A percentile compares a stretch with the other conserved stretches of the same genome.
Conservation (phyloP, 2,797 vertebrate genomes). For the Aulostomus chinensis region DNA sequence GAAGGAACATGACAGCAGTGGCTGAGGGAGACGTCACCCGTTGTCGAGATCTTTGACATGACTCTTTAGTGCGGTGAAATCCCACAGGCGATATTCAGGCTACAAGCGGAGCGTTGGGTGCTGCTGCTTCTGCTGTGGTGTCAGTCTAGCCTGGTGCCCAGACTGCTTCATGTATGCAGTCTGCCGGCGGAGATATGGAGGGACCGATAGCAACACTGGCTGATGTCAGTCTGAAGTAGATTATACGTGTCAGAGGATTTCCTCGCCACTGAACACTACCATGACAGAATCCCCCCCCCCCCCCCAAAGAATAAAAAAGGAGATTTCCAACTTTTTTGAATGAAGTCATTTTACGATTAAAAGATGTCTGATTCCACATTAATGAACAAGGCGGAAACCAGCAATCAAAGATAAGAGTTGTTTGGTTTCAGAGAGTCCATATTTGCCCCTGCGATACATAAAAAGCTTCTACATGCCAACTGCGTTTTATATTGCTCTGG, state of each 20-base stretch:
- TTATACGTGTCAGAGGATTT: constrained; percentile 51
- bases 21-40: constrained; percentile 68
- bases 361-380: no score
- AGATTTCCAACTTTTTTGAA: no score
- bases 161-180: constrained; percentile 24
- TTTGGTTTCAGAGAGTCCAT: no score
- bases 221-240: constrained; percentile 47
- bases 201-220: constrained; percentile 26
- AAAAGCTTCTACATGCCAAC: no score
- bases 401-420: no score
- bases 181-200: constrained; percentile 41
- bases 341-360: no score
- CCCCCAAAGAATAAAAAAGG: no score
- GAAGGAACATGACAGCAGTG: constrained; percentile 72
- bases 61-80: constrained; percentile 69
- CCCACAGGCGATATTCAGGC: constrained; percentile 58
- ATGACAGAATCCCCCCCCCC: no score
- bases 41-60: constrained; percentile 72
- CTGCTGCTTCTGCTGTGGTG: constrained; percentile 43
- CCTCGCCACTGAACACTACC: constrained; percentile 1
- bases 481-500: no score
- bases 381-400: no score
- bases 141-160: constrained; percentile 47
- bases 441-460: no score
- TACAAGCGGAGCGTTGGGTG: constrained; percentile 42